phyloP scores from a whole-genome alignment of 2,797 vertebrate genomes.

The Smutsia temminckii region DNA sequence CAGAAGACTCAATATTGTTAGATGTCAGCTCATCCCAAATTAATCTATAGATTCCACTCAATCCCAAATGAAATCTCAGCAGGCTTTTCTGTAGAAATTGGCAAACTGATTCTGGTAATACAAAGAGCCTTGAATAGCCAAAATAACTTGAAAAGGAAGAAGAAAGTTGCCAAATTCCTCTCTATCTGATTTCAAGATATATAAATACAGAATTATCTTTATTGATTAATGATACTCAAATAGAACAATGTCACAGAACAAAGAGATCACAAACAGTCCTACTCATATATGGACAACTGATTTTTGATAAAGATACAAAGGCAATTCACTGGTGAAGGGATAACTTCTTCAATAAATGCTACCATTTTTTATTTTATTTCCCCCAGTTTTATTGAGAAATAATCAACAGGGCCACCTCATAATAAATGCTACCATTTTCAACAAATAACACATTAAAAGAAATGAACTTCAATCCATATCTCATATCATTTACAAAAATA shows the following conservation, averaged over 20 bases:
- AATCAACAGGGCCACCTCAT: too few species aligned
- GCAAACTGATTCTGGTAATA: background rate
- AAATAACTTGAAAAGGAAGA: slow-evolving; percentile 23
- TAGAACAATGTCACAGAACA: background rate
- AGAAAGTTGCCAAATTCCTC: background rate
- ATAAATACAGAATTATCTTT: background rate
- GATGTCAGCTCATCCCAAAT: background rate
- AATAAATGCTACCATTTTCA: background rate
- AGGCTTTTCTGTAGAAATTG: background rate
- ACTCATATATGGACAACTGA: background rate
- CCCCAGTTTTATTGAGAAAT: too few species aligned
- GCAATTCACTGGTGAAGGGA: background rate
- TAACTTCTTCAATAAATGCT: background rate
- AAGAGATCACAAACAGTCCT: background rate
- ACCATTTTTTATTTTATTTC: background rate
- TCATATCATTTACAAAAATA: background rate
- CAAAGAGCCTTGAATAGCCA: background rate
- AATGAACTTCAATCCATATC: background rate
- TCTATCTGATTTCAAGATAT: slow-evolving; percentile 6
- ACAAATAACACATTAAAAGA: background rate
- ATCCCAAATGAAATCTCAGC: background rate
- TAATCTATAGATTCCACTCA: background rate
- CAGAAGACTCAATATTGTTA: background rate
- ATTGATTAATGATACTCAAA: background rate
- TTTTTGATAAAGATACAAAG: slow-evolving; percentile 36